Evolutionary conservation across 2,888 invertebrate genomes (phyloP), one percentile per base, ranked within the genome.

Genomic region (Lithophane ornitopus): DNA sequence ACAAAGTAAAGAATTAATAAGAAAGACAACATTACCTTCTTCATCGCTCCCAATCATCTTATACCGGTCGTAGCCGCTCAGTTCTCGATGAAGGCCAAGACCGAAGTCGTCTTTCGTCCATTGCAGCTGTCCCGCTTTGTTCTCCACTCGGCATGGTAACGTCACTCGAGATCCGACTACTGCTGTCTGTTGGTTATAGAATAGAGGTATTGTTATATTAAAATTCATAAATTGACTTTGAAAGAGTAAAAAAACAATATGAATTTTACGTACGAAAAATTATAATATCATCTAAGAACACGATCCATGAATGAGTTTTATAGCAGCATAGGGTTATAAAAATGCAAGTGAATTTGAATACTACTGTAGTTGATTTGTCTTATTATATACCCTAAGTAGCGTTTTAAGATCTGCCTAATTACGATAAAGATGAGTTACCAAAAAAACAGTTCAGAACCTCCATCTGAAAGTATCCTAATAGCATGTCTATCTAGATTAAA

Each of bases 61-160:
- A 95, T 99, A 99, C 78, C 99, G 97, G 80, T 99, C 98, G 94
- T 98, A 99, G 58, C 99, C 99, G 79, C 98, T 98, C 78, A 99
- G 97, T 89, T 98, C 98, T 85, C 99, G 97, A 91, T 99, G 98
- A 0, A 98, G 98, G 2, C 99, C 99, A 52, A 99, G 97, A 0
- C 99, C 99, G 91, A 99, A 99, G 92, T 99, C 99, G 91, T 99
- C 99, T 92, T 99, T 98, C 76, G 99, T 99, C 99, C 99, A 99
- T 94, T 99, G 99, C 72, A 99, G 97, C 72, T 98, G 98, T 1
- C 99, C 99, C 63, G 97, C 97, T 93, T 99, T 98, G 91, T 98
- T 98, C 92, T 98, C 98, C 41, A 99, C 98, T 59, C 98, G 97
- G 94, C 99, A 99, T 8, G 99, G 99, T 76, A 99, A 96, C 19